Evolutionary conservation across 2,113 vertebrate species (phyloP).

Genomic region (Chloroceryle aenea): DNA sequence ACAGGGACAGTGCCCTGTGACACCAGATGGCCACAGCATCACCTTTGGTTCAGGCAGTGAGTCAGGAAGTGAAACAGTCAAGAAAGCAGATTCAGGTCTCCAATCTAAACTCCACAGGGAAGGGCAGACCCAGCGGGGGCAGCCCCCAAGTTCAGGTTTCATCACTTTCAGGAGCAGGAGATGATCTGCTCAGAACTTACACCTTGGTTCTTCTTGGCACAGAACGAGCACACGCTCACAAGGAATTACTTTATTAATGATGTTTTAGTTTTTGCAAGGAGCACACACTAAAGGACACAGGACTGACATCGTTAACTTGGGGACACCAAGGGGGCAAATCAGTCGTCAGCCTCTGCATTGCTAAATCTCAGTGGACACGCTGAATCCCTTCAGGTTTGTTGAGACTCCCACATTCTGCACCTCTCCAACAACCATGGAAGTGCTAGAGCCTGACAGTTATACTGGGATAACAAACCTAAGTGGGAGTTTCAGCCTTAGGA

Average conservation of each 20-base stretch:
- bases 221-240: accelerated
- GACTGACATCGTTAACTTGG: neutral
- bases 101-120: neutral
- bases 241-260: neutral
- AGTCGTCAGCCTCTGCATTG: neutral
- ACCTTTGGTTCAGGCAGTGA: neutral
- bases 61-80: neutral
- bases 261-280: neutral
- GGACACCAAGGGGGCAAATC: neutral
- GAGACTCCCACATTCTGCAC: neutral
- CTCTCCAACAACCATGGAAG: neutral
- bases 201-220: accelerated
- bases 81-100: neutral
- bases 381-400: accelerated
- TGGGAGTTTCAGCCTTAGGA: neutral
- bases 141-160: neutral
- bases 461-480: accelerated
- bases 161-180: neutral
- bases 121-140: neutral
- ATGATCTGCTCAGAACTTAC: neutral
- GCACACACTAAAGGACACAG: accelerated
- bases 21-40: accelerated
- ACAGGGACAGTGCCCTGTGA: neutral
- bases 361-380: no score
- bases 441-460: accelerated